Percentiles rank a stretch among this genome's conserved stretches.
phyloP scores from a whole-genome alignment of 2,797 vertebrate species.

The Sternarchorhynchus goeldii region DNA sequence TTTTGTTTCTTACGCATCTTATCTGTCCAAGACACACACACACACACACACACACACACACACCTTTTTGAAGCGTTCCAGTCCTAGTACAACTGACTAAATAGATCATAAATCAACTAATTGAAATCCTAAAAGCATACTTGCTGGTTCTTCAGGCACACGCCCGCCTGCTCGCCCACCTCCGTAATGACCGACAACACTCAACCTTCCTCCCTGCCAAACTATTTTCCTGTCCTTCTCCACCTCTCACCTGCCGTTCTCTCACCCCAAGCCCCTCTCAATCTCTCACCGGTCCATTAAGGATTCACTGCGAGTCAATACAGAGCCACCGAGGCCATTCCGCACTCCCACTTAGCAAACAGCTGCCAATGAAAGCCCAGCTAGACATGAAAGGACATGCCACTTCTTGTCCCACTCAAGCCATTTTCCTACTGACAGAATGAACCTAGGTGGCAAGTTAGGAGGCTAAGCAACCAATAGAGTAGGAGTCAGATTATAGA shows the following conservation, averaged over 20 bases:
- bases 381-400: slow-evolving; percentile 38
- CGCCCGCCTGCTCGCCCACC: not conserved
- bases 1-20: not conserved
- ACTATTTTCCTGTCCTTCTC: not conserved
- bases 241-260: not conserved
- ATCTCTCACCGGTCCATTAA: slow-evolving; percentile 25
- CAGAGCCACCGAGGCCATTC: slow-evolving; percentile 37
- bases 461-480: not conserved
- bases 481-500: slow-evolving; percentile 2
- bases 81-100: too few species aligned
- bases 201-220: slow-evolving; percentile 4
- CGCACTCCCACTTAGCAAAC: slow-evolving; percentile 43
- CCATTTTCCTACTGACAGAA: slow-evolving; percentile 22
- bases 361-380: slow-evolving; percentile 45
- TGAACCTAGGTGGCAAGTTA: not conserved
- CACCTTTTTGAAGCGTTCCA: not conserved
- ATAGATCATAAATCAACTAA: too few species aligned
- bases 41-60: slow-evolving; percentile 4
- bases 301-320: slow-evolving; percentile 37
- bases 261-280: slow-evolving; percentile 2
- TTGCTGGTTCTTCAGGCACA: too few species aligned
- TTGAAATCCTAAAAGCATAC: too few species aligned
- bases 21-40: not conserved
- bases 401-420: not conserved
- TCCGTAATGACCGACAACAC: slow-evolving; percentile 13